Evolutionary conservation across 2,113 vertebrate species (phyloP).

Genomic region (Cynocephalus volans): DNA sequence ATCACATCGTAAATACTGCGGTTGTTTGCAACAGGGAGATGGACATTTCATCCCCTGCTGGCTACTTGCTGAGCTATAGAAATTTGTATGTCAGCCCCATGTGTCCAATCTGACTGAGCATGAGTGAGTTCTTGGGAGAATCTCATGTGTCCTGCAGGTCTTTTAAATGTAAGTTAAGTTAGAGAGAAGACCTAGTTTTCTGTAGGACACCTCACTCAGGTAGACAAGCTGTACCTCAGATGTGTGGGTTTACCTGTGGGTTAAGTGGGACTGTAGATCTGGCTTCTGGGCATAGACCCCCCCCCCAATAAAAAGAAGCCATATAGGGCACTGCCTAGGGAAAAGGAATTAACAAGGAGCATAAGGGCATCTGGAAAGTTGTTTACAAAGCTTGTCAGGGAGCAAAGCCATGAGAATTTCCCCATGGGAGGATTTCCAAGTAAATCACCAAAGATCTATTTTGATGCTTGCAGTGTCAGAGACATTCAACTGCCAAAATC

Average conservation of each 20-base stretch:
- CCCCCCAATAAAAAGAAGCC: background rate
- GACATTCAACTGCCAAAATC: background rate
- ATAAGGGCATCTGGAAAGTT: background rate
- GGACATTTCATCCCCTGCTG: background rate
- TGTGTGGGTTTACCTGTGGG: background rate
- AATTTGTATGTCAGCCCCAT: background rate
- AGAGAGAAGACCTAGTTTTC: rapidly evolving
- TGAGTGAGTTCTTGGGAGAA: background rate
- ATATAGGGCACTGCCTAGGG: background rate
- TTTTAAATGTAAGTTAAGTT: background rate
- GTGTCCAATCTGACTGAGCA: background rate
- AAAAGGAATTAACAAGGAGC: background rate
- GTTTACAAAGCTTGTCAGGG: background rate
- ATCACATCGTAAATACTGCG: background rate
- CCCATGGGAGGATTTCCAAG: background rate
- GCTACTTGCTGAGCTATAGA: background rate
- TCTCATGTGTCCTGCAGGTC: background rate
- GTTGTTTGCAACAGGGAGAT: background rate
- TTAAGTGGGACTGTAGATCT: background rate
- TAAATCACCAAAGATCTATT: background rate
- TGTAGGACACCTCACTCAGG: background rate
- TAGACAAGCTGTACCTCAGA: background rate
- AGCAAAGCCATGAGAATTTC: background rate
- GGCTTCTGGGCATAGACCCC: no score
- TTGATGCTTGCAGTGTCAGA: background rate